Evolutionary conservation across 1,140 invertebrate species (phyloP).

Genomic region (Procambarus clarkii): DNA sequence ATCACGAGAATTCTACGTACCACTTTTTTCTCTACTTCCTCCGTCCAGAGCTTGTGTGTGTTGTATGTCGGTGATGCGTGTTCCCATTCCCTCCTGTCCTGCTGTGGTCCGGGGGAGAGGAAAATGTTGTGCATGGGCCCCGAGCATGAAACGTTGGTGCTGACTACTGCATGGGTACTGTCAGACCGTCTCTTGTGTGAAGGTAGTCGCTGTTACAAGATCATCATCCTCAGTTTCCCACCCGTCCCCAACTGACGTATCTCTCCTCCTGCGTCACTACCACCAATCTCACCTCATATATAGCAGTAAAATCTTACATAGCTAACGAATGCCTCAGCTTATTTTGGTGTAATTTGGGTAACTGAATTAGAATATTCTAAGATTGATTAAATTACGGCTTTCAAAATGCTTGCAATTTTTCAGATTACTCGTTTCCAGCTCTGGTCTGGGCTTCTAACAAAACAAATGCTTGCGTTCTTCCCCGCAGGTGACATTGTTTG

Average conservation of each 20-base stretch:
- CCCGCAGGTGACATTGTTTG: not conserved
- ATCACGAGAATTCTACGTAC: not conserved
- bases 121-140: not conserved
- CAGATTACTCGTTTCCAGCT: not conserved
- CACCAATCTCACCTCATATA: not conserved
- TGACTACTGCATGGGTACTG: conserved; percentile 4
- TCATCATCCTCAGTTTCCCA: not conserved
- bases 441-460: conserved; percentile 10
- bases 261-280: not conserved
- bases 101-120: not conserved
- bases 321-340: conserved; percentile 7
- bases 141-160: not conserved
- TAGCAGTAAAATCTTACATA: not conserved
- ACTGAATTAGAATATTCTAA: not conserved
- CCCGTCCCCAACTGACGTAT: not conserved
- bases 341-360: not conserved
- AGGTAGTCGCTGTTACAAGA: not conserved
- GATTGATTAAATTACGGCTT: not conserved
- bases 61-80: not conserved
- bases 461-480: not conserved
- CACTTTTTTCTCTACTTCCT: not conserved
- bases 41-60: not conserved
- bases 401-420: not conserved
- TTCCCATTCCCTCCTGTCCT: not conserved
- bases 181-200: conserved; percentile 11